Conservation (phyloP, 2,797 vertebrate genomes). For the Sitta carolinensis region DNA sequence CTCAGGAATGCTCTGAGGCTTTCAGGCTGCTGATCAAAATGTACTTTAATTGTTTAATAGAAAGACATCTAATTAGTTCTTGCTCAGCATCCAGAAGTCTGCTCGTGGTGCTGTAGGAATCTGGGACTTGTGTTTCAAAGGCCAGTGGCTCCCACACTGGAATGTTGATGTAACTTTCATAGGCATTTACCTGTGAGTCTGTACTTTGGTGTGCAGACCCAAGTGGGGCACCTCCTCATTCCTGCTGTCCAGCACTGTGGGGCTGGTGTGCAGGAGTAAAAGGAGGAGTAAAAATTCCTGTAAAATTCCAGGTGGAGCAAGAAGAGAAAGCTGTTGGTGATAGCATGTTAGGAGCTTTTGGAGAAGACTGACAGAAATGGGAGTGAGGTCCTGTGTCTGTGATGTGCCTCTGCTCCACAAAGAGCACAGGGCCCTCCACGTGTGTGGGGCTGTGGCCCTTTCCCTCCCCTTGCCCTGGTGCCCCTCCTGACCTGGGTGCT, state of each 20-base stretch:
- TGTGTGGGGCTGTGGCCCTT: neutral
- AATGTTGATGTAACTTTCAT: neutral
- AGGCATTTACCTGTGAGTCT: no score
- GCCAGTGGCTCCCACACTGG: neutral
- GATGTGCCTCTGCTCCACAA: rapidly evolving
- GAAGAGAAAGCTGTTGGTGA: neutral
- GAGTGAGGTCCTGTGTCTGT: neutral
- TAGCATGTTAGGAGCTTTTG: rapidly evolving
- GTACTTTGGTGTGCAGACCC: neutral
- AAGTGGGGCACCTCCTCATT: neutral
- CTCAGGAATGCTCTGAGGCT: neutral
- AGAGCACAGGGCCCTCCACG: rapidly evolving
- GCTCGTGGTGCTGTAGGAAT: neutral
- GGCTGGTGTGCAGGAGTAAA: neutral
- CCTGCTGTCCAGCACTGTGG: neutral
- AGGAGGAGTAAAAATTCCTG: neutral
- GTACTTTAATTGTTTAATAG: neutral
- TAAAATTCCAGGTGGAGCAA: neutral
- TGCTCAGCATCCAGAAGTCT: neutral
- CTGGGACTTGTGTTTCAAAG: neutral
- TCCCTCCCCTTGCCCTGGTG: neutral
- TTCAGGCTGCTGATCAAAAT: neutral
- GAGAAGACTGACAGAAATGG: neutral
- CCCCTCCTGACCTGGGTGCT: neutral
- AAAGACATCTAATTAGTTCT: neutral